Conservation (phyloP, 53 echinoderm and acorn worm species). For the Echinometra lucunter region DNA sequence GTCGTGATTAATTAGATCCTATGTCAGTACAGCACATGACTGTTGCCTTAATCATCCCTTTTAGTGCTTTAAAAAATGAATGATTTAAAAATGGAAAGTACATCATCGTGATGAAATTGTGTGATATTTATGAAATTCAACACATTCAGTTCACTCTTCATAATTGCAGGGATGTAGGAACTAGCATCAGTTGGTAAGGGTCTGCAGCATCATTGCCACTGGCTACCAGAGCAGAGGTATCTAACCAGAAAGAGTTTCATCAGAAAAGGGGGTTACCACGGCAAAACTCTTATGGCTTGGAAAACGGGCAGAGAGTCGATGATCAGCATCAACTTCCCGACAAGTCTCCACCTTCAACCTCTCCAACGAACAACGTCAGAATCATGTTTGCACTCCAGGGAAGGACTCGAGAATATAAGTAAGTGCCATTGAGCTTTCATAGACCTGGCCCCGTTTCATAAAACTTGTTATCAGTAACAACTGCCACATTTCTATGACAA, state of each 20-base stretch:
- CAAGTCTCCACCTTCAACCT: conserved; percentile 42
- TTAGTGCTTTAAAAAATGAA: too few species aligned
- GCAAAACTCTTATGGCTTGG: conserved; percentile 63
- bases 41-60: too few species aligned
- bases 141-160: neutral
- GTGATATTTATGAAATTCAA: neutral
- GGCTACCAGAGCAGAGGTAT: neutral
- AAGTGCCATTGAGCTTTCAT: neutral
- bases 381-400: conserved; percentile 51
- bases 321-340: conserved; percentile 68
- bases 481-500: too few species aligned
- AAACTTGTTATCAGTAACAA: too few species aligned
- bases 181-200: neutral
- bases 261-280: conserved; percentile 25
- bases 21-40: too few species aligned
- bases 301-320: conserved; percentile 62
- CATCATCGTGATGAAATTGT: neutral
- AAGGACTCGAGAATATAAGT: conserved; percentile 67
- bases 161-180: conserved; percentile 18
- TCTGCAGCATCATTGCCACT: conserved; percentile 12
- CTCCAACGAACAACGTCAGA: conserved; percentile 67
- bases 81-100: too few species aligned
- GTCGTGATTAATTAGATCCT: too few species aligned
- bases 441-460: too few species aligned
- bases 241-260: conserved; percentile 19